A percentile compares a stretch with the other conserved stretches of the same genome.
Evolutionary conservation across 2,797 vertebrate genomes (phyloP).

Genomic region (Trichosurus vulpecula): DNA sequence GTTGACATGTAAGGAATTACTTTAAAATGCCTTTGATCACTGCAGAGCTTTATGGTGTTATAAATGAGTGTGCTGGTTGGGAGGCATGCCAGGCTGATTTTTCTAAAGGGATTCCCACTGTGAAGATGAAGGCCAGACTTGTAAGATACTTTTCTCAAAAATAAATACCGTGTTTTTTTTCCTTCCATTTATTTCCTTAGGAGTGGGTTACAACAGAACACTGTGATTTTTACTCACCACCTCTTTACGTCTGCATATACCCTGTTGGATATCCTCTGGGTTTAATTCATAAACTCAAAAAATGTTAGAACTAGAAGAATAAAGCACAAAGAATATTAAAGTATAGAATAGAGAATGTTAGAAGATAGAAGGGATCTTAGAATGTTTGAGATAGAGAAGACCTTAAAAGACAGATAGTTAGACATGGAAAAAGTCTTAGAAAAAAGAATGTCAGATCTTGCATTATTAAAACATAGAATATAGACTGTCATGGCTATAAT

Average conservation of each 20-base stretch:
- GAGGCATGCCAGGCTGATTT: conserved; percentile 27
- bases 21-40: conserved; percentile 56
- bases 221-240: background rate
- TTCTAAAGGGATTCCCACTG: conserved; percentile 19
- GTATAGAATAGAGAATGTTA: background rate
- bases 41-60: background rate
- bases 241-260: background rate
- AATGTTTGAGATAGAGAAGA: background rate
- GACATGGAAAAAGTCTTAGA: background rate
- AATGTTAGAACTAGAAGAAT: background rate
- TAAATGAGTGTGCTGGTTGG: background rate
- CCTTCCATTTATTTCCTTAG: background rate
- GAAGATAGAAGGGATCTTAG: background rate
- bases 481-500: background rate
- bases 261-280: background rate
- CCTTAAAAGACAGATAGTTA: background rate
- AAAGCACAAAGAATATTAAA: background rate
- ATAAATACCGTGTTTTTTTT: background rate
- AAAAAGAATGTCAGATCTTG: background rate
- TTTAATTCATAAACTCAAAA: background rate
- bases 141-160: conserved; percentile 18
- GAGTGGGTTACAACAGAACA: background rate
- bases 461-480: background rate
- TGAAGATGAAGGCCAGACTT: background rate
- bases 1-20: conserved; percentile 53